Evolutionary conservation across 2,888 invertebrate species (phyloP), one percentile per base, ranked within the genome.

Genomic region (Gnatocerus cornutus): DNA sequence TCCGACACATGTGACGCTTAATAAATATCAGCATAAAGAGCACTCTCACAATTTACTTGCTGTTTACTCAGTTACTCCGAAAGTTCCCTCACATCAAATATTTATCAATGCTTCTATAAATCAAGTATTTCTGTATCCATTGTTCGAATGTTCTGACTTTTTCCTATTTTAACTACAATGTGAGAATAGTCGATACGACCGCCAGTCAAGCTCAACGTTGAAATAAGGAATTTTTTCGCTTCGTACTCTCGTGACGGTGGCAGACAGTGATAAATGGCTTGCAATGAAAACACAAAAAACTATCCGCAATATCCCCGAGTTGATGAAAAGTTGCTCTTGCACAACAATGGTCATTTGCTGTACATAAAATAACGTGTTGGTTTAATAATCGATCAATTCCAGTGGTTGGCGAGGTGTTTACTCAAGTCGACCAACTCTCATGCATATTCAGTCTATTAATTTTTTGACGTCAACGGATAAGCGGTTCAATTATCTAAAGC

Each of bases 201-300:
- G 30, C 29, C 50, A 48, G 43, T 64, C 53, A 64, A 53, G 46
- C 56, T 53, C 56, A 33, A 45, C 65, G 61, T 39, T 59, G 68
- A 65, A 64, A 62, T 62, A 68, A 68, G 55, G 62, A 63, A 71
- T 69, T 71, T 71, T 68, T 65, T 55, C 56, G 43, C 52, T 50
- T 39, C 50, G 61, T 55, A 52, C 21, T 68, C 59, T 68, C 59
- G 68, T 68, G 71, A 71, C 68, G 68, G 55, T 58, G 67, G 55
- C 71, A 70, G 75, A 73, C 75, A 55, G 69, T 75, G 75, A 75
- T 73, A 71, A 71, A 75, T 73, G 73, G 71, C 71, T 30, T 45
- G 61, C 61, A 69, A 71, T 53, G 29, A 50, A 30, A 46, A 37
- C 29, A 27, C 21, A 65, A 65, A 55, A 53, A 52, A 53, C 14